Evolutionary conservation across 2,888 invertebrate species (phyloP), one percentile per base, ranked within the genome.

Genomic region (Macaria liturata): DNA sequence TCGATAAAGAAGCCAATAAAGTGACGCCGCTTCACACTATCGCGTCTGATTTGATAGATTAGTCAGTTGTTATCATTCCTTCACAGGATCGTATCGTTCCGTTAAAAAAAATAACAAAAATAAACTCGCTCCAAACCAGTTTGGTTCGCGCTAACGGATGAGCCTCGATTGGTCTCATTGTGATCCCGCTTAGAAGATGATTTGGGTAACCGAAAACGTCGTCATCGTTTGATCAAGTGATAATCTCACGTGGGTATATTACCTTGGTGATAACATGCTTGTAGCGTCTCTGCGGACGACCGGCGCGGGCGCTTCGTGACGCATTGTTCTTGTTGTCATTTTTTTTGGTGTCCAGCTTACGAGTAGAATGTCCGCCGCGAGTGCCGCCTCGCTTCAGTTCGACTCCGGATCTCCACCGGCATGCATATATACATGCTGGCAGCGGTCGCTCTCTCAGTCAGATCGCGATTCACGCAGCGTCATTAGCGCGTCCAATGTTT

Each of bases 401-500:
- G 66, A 65, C 71, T 72, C 71, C 73, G 78, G 73, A 75, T 70
- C 72, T 78, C 74, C 66, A 70, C 68, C 78, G 69, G 79, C 71
- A 69, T 80, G 76, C 83, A 83, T 88, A 87, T 83, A 87, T 82
- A 86, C 72, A 83, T 83, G 83, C 72, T 73, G 73, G 71, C 62
- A 50, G 61, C 65, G 61, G 58, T 68, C 58, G 63, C 57, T 57
- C 56, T 61, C 66, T 73, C 81, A 86, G 78, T 84, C 70, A 71
- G 64, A 61, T 48, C 59, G 66, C 54, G 53, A 56, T 52, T 63
- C 72, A 71, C 72, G 72, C 42, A 66, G 63, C 67, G 67, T 59
- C 61, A 54, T 61, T 66, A 56, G 62, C 65, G 68, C 68, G 59
- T 69, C 66, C 68, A 69, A 81, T 80, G 77, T 75, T 76, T 70